Evolutionary conservation across 1,140 invertebrate genomes (phyloP), one percentile per base, ranked within the genome.

Genomic region (Diorhabda elongata): DNA sequence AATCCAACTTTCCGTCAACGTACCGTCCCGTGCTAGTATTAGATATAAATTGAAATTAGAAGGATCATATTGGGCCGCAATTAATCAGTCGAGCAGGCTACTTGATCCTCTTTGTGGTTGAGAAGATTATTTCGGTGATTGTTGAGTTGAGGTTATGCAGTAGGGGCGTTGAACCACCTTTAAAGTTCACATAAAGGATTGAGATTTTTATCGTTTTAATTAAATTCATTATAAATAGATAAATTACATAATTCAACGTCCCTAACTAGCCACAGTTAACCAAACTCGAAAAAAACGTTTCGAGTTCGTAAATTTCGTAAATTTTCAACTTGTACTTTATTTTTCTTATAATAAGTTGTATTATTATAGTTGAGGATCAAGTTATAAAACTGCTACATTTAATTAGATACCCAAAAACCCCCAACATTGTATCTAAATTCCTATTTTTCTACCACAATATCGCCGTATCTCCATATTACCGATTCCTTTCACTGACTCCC

Each of bases 101-200:
- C 61, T 62, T 62, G 61, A 62, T 62, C 61, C 61, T 62, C 61
- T 62, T 62, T 62, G 61, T 44, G 43, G 61, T n/a, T 62, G 61
- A 62, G 42, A 43, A 42, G 61, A 62, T 52, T 52, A 52, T 52
- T 52, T 52, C 6, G 47, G 47, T 52, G 47, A 52, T 62, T 62
- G 45, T 62, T 62, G 61, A 26, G 26, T 62, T 43, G 61, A 44
- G 44, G 44, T 62, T 62, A 62, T 62, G 61, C 61, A 62, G 44
- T 62, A 2, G 8, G 44, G 11, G 44, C 8, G 61, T 43, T 62
- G 61, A 11, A 44, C 42, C 61, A 62, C 61, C 61, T 62, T 62
- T n/a, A 44, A 44, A 44, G 11, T 62, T 62, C 61, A 44, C 61
- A 62, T 7, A 26, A 11, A 9, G 58, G 58, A 42, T 59, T 59